phyloP scores from a whole-genome alignment of 2,888 invertebrate genomes.

The Rhagophthalmus giganteus region DNA sequence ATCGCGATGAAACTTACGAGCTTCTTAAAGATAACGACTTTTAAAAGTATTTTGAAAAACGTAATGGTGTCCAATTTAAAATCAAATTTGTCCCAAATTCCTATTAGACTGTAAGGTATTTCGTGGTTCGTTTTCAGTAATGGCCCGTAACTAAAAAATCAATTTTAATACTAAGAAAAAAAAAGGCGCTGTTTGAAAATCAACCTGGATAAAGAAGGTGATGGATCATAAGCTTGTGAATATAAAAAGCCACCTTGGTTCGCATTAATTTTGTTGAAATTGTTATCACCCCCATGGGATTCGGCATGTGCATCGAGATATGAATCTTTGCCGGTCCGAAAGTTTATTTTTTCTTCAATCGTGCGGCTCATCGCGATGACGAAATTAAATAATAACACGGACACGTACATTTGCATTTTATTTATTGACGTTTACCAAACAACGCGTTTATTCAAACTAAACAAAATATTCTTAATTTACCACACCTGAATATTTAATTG shows the following conservation, averaged over 20 bases:
- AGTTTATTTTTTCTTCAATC: constrained; percentile 46
- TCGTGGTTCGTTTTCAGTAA: constrained; percentile 44
- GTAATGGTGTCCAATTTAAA: constrained; percentile 72
- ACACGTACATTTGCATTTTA: no score
- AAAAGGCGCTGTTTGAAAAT: constrained; percentile 39
- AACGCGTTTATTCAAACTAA: constrained; percentile 31
- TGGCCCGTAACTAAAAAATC: constrained; percentile 20
- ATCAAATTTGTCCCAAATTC: constrained; percentile 68
- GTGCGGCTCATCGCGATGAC: constrained; percentile 10
- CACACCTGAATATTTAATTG: constrained; percentile 18
- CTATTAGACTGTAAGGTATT: constrained; percentile 62
- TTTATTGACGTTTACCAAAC: constrained; percentile 12
- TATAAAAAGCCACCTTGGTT: neutral
- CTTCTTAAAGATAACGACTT: constrained; percentile 78
- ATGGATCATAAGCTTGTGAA: constrained; percentile 45
- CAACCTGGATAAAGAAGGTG: constrained; percentile 54
- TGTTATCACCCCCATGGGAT: constrained; percentile 59
- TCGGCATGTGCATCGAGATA: constrained; percentile 68
- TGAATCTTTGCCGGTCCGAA: constrained; percentile 55
- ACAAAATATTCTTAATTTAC: constrained; percentile 12
- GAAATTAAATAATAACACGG: constrained; percentile 44
- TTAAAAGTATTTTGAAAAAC: constrained; percentile 73
- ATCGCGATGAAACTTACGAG: constrained; percentile 78
- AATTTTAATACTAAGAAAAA: neutral
- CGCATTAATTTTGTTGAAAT: constrained; percentile 54